phyloP scores from a whole-genome alignment of 2,797 vertebrate species.

The Thalassophryne amazonica region DNA sequence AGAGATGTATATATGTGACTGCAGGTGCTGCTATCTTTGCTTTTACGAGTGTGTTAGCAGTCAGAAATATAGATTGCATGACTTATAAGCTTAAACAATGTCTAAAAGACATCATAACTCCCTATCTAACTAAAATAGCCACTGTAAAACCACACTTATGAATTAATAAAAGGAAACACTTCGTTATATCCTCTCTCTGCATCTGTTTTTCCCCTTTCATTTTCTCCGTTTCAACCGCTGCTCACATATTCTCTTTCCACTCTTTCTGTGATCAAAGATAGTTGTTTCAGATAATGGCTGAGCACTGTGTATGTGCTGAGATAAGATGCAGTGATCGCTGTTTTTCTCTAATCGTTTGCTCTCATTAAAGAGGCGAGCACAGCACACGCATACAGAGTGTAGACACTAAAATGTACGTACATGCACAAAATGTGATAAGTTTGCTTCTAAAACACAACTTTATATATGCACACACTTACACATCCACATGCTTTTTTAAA shows the following conservation, averaged over 20 bases:
- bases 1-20: not conserved
- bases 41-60: not conserved
- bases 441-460: not conserved
- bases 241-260: slow-evolving; percentile 51
- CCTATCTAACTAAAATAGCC: slow-evolving; percentile 13
- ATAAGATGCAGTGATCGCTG: slow-evolving; percentile 2
- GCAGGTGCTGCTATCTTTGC: not conserved
- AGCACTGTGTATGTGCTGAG: slow-evolving; percentile 1
- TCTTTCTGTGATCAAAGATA: slow-evolving; percentile 63
- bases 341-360: slow-evolving; percentile 49
- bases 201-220: slow-evolving; percentile 23
- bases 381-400: not conserved
- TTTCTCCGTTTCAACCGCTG: slow-evolving; percentile 42
- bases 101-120: slow-evolving; percentile 3
- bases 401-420: not conserved
- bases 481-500: not conserved
- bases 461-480: not conserved
- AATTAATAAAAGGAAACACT: slow-evolving; percentile 41
- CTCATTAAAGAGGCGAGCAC: slow-evolving; percentile 45
- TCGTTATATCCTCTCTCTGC: slow-evolving; percentile 11
- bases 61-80: not conserved
- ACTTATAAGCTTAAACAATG: slow-evolving; percentile 3
- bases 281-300: slow-evolving; percentile 46
- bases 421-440: not conserved
- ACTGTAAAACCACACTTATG: slow-evolving; percentile 27